These are phyloP conservation scores for Nephrotoma flavescens DNA, from an alignment of 2,888 invertebrate genomes.

Conservation along the genomic window DNA sequence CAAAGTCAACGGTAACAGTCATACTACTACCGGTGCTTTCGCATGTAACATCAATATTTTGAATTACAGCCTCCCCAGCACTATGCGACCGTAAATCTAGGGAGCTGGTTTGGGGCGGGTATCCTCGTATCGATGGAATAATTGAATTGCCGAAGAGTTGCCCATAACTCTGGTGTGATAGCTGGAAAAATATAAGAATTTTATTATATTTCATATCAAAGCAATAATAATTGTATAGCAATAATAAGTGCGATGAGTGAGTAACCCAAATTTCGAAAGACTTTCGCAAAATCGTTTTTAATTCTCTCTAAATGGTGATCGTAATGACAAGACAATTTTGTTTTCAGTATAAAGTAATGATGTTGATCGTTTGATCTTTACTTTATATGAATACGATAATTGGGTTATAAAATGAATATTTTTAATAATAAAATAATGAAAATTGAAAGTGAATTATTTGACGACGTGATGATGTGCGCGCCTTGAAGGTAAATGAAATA, in stretches of 20 bases:
- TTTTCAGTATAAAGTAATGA: neutral
- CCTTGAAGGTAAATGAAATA: neutral
- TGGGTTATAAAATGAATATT: neutral
- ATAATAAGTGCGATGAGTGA: neutral
- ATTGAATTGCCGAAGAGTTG: neutral
- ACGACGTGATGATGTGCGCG: neutral
- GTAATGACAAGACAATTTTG: neutral
- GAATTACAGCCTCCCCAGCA: conserved; percentile 21
- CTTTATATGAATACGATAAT: neutral
- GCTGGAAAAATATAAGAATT: neutral
- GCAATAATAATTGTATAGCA: too few species aligned
- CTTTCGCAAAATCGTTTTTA: neutral
- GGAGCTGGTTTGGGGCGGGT: neutral
- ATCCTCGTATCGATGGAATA: neutral
- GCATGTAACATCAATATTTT: conserved; percentile 48
- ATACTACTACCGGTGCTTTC: conserved; percentile 33
- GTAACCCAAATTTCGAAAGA: neutral
- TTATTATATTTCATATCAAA: too few species aligned
- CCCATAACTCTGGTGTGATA: neutral
- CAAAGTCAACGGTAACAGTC: conserved; percentile 46
- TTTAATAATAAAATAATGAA: neutral
- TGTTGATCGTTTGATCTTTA: neutral
- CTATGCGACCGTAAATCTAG: conserved; percentile 25
- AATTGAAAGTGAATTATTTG: neutral
- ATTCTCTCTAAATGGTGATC: neutral